Percentiles rank a stretch among this genome's conserved stretches.
phyloP scores from a whole-genome alignment of 2,113 vertebrate genomes.

The Festucalex cinctus region DNA sequence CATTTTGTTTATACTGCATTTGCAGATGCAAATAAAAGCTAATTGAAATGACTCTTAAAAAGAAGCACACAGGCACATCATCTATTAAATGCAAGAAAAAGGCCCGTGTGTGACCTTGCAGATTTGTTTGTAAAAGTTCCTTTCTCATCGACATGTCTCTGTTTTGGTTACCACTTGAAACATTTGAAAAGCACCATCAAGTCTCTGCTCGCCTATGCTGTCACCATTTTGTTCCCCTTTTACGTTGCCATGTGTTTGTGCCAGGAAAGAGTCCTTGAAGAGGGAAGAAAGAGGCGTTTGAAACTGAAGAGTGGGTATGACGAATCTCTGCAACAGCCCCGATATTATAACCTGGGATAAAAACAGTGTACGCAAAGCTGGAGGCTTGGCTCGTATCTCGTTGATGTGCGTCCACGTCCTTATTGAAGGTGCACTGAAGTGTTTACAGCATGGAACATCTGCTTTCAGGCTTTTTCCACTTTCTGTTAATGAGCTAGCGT shows the following conservation, averaged over 20 bases:
- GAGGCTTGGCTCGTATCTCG: constrained; percentile 19
- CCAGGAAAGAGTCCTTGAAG: constrained; percentile 39
- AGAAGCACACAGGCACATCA: neutral
- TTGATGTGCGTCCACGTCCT: constrained; percentile 45
- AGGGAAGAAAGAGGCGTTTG: constrained; percentile 16
- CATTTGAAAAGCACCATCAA: constrained; percentile 12
- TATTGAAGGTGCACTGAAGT: constrained; percentile 42
- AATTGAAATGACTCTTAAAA: neutral
- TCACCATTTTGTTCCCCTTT: constrained; percentile 16
- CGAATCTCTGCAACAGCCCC: constrained; percentile 25
- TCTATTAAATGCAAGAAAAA: neutral
- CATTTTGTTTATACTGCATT: neutral
- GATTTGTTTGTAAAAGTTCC: neutral
- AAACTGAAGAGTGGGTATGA: constrained; percentile 31
- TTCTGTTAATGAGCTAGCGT: constrained; percentile 62
- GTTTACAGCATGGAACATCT: constrained; percentile 44
- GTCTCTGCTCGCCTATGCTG: constrained; percentile 11
- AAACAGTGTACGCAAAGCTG: constrained; percentile 28
- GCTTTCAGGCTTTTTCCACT: constrained; percentile 36
- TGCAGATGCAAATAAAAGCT: too few species aligned
- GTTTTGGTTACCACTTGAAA: constrained; percentile 25
- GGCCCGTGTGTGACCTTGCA: constrained; percentile 7
- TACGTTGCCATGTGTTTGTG: constrained; percentile 18
- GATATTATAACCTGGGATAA: constrained; percentile 19
- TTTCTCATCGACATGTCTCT: constrained; percentile 24